Percentiles rank a stretch among this genome's conserved stretches.
Evolutionary conservation across 2,113 vertebrate genomes (phyloP).

Genomic region (Eurypyga helias): DNA sequence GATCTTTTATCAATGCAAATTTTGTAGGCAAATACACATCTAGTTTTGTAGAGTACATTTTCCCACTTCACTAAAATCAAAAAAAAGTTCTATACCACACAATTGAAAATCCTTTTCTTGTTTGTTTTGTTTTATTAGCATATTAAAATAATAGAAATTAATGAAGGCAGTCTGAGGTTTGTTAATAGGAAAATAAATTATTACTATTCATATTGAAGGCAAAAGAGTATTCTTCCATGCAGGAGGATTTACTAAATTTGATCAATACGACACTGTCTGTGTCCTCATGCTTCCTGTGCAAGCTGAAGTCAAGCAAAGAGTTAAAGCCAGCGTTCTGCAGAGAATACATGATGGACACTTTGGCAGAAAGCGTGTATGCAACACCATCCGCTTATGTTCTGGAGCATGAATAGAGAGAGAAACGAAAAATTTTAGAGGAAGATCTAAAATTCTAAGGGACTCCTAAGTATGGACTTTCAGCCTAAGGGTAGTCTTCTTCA

Average conservation of each 20-base stretch:
- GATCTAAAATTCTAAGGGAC: neutral
- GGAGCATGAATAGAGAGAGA: neutral
- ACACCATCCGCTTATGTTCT: neutral
- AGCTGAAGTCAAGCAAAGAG: neutral
- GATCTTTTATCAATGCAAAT: neutral
- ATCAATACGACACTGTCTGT: neutral
- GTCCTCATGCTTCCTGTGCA: neutral
- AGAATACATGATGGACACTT: neutral
- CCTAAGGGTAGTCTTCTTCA: neutral
- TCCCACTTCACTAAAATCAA: neutral
- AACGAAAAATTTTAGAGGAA: neutral
- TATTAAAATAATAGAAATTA: neutral
- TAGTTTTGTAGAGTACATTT: neutral
- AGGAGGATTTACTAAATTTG: neutral
- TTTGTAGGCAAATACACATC: neutral
- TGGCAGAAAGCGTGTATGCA: rapidly evolving
- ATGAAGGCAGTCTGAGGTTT: neutral
- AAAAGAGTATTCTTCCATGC: neutral
- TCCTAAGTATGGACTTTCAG: neutral
- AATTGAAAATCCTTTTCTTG: neutral
- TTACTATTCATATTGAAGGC: neutral
- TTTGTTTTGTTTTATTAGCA: neutral
- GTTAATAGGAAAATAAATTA: neutral
- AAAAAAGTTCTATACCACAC: neutral
- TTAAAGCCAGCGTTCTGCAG: neutral